Evolutionary conservation across 1,140 invertebrate genomes (phyloP).

Genomic region (Mycetomoellerius zeteki): DNA sequence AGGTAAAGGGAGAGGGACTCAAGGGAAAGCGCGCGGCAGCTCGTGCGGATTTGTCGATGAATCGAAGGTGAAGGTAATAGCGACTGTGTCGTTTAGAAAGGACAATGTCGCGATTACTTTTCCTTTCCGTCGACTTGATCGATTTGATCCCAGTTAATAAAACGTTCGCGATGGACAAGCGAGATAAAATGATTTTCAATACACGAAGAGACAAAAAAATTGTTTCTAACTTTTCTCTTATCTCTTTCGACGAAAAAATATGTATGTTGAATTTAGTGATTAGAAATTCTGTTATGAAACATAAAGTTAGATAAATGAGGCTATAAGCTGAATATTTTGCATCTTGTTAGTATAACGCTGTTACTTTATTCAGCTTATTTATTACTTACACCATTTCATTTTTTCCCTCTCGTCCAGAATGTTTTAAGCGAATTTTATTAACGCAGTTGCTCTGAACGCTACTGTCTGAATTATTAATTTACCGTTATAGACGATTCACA

Average conservation of each 20-base stretch:
- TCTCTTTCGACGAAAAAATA: background rate
- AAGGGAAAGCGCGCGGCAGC: background rate
- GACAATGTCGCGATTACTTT: constrained; percentile 8
- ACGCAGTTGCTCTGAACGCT: constrained; percentile 23
- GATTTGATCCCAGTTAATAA: background rate
- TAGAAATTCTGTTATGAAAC: background rate
- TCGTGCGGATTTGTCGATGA: constrained; percentile 12
- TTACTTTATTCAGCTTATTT: constrained; percentile 13
- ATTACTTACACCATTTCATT: background rate
- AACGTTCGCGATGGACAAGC: background rate
- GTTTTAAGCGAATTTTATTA: constrained; percentile 41
- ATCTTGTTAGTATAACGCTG: background rate
- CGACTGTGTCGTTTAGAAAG: background rate
- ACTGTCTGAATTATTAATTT: constrained; percentile 55
- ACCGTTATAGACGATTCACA: constrained; percentile 53
- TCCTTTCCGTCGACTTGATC: background rate
- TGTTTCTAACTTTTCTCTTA: background rate
- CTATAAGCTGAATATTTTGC: constrained; percentile 20
- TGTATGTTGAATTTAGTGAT: background rate
- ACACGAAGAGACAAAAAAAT: too few species aligned
- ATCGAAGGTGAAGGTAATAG: constrained; percentile 9
- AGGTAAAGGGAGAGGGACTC: constrained; percentile 87
- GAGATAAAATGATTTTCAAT: background rate
- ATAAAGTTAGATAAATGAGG: background rate
- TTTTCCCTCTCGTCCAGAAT: background rate